These are phyloP conservation scores for Ochotona princeps DNA, from an alignment of 2,113 vertebrate genomes.

Conservation along the genomic window DNA sequence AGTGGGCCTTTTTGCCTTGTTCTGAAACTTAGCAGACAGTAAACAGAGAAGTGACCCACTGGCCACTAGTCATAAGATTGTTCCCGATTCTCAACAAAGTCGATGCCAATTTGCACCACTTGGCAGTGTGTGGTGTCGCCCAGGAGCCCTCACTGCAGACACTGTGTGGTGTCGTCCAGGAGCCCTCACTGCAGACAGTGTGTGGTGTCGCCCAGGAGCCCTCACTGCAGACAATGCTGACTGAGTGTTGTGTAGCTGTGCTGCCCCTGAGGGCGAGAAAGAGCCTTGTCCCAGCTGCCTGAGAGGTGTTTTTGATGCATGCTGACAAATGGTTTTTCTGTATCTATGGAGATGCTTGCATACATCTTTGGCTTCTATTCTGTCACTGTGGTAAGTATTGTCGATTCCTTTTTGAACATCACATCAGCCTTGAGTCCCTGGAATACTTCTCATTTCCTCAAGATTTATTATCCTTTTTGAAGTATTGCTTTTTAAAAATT, in stretches of 20 bases:
- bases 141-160: too few relatives aligned
- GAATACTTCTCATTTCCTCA: neutral
- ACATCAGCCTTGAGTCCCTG: neutral
- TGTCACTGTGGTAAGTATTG: neutral
- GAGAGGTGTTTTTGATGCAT: conserved; percentile 26
- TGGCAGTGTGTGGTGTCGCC: too few relatives aligned
- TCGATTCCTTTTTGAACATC: neutral
- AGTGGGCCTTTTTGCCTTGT: neutral
- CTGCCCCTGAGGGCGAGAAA: conserved; percentile 7
- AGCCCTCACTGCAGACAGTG: conserved; percentile 21
- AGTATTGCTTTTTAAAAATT: neutral
- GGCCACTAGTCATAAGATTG: neutral
- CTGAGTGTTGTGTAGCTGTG: neutral
- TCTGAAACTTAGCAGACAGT: neutral
- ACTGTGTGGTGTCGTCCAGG: conserved; percentile 3
- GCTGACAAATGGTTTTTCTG: conserved; percentile 48
- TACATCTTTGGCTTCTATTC: neutral
- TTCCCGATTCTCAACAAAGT: conserved; percentile 5
- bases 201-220: conserved; percentile 44
- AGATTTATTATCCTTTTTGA: conserved; percentile 18
- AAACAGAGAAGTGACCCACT: neutral
- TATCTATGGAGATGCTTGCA: neutral
- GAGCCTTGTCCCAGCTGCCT: neutral
- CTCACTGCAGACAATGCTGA: neutral
- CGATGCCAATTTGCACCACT: neutral